Percentiles rank a stretch among this genome's conserved stretches.
Evolutionary conservation across 1,140 invertebrate genomes (phyloP).

Genomic region (Coptotermes formosanus): DNA sequence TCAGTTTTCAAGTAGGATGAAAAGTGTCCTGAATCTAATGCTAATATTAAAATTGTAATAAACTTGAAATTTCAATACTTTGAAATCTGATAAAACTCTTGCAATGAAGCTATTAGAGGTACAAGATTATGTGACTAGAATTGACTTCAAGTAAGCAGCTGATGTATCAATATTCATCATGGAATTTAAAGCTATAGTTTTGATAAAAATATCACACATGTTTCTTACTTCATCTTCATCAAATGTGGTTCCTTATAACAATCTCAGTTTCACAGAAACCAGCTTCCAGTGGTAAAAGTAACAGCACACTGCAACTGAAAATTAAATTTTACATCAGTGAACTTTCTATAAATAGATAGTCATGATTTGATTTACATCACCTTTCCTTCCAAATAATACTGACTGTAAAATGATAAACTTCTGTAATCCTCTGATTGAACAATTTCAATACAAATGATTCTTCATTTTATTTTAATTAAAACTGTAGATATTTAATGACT

Average conservation of each 20-base stretch:
- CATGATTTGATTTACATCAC: too few relatives aligned
- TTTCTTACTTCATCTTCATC: not conserved
- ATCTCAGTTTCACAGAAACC: not conserved
- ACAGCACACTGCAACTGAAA: not conserved
- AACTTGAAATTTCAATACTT: not conserved
- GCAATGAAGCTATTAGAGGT: not conserved
- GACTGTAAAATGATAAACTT: too few relatives aligned
- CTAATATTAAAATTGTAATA: not conserved
- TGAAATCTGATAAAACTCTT: not conserved
- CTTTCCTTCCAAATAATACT: too few relatives aligned
- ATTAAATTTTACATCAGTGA: too few relatives aligned
- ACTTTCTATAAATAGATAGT: too few relatives aligned
- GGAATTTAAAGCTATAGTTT: not conserved
- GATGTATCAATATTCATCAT: not conserved
- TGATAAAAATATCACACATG: conserved; percentile 18
- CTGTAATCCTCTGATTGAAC: too few relatives aligned
- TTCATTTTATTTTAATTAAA: too few relatives aligned
- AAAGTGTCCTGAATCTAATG: not conserved
- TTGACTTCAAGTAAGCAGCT: not conserved
- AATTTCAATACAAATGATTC: too few relatives aligned
- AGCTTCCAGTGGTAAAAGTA: not conserved
- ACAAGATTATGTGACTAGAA: not conserved
- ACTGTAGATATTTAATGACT: too few relatives aligned
- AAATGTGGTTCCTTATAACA: not conserved
- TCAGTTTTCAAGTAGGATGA: not conserved